These are phyloP conservation scores for Piscicola geometra DNA, from an alignment of 2,888 invertebrate species.

Conservation along the genomic window DNA sequence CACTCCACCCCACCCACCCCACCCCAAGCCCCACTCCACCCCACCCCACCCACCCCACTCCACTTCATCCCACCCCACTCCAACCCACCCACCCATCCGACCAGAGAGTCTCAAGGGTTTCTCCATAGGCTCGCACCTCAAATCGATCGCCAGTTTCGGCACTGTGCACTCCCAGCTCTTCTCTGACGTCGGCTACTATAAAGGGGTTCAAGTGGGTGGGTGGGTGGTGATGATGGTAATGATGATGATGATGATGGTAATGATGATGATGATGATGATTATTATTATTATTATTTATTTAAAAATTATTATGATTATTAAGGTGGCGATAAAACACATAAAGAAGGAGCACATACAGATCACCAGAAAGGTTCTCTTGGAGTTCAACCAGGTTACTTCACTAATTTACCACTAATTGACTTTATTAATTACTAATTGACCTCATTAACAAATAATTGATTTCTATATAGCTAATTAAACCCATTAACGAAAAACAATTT, in stretches of 20 bases:
- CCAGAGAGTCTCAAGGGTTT: conserved; percentile 1
- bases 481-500: no score
- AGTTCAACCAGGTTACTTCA: conserved; percentile 48
- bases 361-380: conserved; percentile 44
- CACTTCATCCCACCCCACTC: background rate
- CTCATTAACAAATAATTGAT: no score
- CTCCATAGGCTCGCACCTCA: conserved; percentile 22
- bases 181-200: conserved; percentile 46
- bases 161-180: conserved; percentile 46
- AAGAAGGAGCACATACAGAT: conserved; percentile 44
- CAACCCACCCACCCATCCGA: background rate
- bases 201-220: conserved; percentile 59
- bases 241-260: background rate
- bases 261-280: conserved; percentile 46
- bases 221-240: conserved; percentile 57
- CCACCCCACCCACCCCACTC: no score
- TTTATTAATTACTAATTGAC: no score
- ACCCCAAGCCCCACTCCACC: no score
- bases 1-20: no score
- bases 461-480: no score
- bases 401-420: no score
- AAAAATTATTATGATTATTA: background rate
- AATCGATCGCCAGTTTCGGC: conserved; percentile 41
- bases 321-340: conserved; percentile 66
- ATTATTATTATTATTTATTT: conserved; percentile 38